phyloP scores from a whole-genome alignment of 2,888 invertebrate species.

The Osmoderma eremita region DNA sequence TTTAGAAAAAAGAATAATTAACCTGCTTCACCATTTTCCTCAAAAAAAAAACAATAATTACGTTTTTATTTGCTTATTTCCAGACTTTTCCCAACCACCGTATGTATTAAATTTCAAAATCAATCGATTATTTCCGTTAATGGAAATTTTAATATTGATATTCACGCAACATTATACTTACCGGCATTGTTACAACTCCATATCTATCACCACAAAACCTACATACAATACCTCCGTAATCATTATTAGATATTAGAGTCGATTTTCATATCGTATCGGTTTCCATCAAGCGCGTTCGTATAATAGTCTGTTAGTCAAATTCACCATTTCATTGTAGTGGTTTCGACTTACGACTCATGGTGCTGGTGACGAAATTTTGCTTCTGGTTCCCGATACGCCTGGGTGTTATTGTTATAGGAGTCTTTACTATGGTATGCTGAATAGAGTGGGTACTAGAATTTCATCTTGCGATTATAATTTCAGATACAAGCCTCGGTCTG shows the following conservation, averaged over 20 bases:
- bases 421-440: constrained; percentile 32
- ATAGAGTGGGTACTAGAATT: background rate
- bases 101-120: background rate
- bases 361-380: constrained; percentile 26
- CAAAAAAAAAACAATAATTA: too few relatives aligned
- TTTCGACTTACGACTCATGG: constrained; percentile 12
- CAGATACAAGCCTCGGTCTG: constrained; percentile 34
- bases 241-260: constrained; percentile 19
- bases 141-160: constrained; percentile 6
- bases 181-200: background rate
- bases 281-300: background rate
- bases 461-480: background rate
- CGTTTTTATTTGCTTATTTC: too few relatives aligned
- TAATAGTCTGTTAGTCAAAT: background rate
- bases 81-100: too few relatives aligned
- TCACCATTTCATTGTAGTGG: background rate
- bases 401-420: constrained; percentile 30
- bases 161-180: constrained; percentile 7
- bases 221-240: background rate
- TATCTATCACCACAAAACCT: constrained; percentile 10
- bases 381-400: constrained; percentile 35
- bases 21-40: too few relatives aligned
- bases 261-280: background rate
- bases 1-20: too few relatives aligned
- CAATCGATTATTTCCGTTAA: constrained; percentile 9